Conservation (phyloP, 2,888 invertebrate species). For the Phyllotreta striolata region DNA sequence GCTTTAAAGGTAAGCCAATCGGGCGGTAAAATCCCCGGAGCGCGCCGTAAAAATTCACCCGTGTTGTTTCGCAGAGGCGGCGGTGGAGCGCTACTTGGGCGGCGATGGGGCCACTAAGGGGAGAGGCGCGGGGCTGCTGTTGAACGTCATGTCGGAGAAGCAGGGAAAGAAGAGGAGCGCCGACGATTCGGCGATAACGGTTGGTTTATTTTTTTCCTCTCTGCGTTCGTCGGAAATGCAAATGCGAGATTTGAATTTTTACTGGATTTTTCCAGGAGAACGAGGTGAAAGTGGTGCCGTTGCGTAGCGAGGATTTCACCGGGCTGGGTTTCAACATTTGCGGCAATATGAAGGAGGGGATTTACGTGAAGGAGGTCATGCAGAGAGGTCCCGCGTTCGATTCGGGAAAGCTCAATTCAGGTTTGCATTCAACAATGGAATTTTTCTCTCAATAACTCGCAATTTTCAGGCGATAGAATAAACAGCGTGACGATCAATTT, state of each 20-base stretch:
- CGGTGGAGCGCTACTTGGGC: conserved; percentile 49
- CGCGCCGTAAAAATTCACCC: conserved; percentile 19
- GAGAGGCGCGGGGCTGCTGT: conserved; percentile 33
- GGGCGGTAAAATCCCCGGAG: background rate
- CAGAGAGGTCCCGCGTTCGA: conserved; percentile 89
- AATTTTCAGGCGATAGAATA: conserved; percentile 81
- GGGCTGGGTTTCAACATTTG: conserved; percentile 87
- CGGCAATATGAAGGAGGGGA: conserved; percentile 91
- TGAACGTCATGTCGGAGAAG: conserved; percentile 55
- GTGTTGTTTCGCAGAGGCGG: conserved; percentile 56
- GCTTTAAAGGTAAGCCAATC: conserved; percentile 66
- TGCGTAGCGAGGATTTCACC: conserved; percentile 87
- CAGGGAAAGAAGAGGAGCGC: conserved; percentile 62
- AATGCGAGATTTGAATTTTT: too few relatives aligned
- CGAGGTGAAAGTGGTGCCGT: conserved; percentile 71
- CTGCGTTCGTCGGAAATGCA: too few relatives aligned
- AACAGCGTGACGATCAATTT: conserved; percentile 87
- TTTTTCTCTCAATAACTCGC: background rate
- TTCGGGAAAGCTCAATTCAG: conserved; percentile 80
- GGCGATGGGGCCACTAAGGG: conserved; percentile 53
- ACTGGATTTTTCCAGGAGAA: conserved; percentile 61
- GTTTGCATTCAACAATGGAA: conserved; percentile 60
- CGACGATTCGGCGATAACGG: conserved; percentile 67
- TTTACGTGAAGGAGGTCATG: conserved; percentile 85
- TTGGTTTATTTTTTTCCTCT: conserved; percentile 49